Evolutionary conservation across 2,888 invertebrate genomes (phyloP).

Genomic region (Cataglyphis rosenhaueri): DNA sequence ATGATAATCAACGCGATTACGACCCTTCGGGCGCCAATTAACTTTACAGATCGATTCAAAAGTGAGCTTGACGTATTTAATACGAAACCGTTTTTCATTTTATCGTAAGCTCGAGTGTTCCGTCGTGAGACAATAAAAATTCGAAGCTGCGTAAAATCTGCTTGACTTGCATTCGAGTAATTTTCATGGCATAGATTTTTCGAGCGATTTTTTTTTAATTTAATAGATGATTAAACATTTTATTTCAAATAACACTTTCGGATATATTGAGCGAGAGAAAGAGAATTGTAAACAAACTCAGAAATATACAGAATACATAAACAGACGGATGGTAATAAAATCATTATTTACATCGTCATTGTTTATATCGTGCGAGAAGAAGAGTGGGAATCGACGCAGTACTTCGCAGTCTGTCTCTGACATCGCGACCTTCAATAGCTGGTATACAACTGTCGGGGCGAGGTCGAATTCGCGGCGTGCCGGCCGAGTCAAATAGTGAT

Average conservation of each 20-base stretch:
- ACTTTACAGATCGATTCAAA: constrained; percentile 38
- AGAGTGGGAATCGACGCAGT: neutral
- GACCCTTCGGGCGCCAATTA: constrained; percentile 42
- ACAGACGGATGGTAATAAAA: neutral
- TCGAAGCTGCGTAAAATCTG: constrained; percentile 1
- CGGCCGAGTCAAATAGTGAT: constrained; percentile 16
- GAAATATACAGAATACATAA: neutral
- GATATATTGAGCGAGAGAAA: neutral
- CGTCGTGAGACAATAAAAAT: constrained; percentile 8
- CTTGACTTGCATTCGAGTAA: neutral
- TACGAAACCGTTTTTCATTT: constrained; percentile 20
- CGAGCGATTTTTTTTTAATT: neutral
- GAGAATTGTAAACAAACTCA: neutral
- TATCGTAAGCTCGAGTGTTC: neutral
- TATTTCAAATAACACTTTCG: neutral
- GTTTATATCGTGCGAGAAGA: too few relatives aligned
- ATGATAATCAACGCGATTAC: constrained; percentile 47
- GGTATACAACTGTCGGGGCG: neutral
- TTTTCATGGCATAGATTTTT: neutral
- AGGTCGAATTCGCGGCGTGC: constrained; percentile 26
- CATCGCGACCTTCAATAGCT: neutral
- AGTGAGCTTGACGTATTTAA: constrained; percentile 21
- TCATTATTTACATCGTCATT: neutral
- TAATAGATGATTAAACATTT: neutral
- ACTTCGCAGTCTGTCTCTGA: neutral